Base-by-base conservation (phyloP, 2,797 vertebrate genomes). In the Simalia tracyae region DNA sequence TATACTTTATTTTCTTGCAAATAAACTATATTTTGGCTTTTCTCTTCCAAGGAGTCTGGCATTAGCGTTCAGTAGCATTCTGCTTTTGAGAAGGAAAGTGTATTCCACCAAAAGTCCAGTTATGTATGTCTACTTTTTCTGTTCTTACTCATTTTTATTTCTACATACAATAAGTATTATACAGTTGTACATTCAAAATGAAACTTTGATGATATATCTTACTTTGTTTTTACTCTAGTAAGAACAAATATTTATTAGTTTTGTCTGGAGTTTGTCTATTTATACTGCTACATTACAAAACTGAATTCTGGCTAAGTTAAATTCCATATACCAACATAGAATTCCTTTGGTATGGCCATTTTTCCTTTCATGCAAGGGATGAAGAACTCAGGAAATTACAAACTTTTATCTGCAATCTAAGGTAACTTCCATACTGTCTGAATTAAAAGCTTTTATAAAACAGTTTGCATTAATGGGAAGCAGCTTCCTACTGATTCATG, bases 1-100 rank as follows among this genome's bases (percentile, higher is more conserved):
- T 92, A 95, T 84, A 86, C 56, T 64, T 54, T 88, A 68, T 85
- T 95, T 93, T 19, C 4, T 89, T 84, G 50, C 76, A 24, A 89
- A 94, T 10, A 46, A 86, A 12, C 24, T 84, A 89, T 86, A 93
- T 90, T 31, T 31, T 87, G 15, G 87, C 0, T 1, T 1, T 0
- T 3, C 0, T 66, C 50, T 1, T 6, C 3, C 57, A 19, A 17
- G 12, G n/a, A 85, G 64, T 15, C 90, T 10, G 84, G 50, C 46
- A 2, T 11, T 89, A 92, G 11, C 59, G 17, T 61, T 87, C 28
- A 60, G 9, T 11, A 68, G 8, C 36, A 60, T 28, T 14, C 56
- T 22, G 56, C 0, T 24, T 84, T 56, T 17, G 42, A 22, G 46
- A 17, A 42, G 22, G 72, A 64, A 68, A 59, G 60, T 31, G 26